Evolutionary conservation across 1,140 invertebrate genomes (phyloP).

Genomic region (Meloidogyne exigua): DNA sequence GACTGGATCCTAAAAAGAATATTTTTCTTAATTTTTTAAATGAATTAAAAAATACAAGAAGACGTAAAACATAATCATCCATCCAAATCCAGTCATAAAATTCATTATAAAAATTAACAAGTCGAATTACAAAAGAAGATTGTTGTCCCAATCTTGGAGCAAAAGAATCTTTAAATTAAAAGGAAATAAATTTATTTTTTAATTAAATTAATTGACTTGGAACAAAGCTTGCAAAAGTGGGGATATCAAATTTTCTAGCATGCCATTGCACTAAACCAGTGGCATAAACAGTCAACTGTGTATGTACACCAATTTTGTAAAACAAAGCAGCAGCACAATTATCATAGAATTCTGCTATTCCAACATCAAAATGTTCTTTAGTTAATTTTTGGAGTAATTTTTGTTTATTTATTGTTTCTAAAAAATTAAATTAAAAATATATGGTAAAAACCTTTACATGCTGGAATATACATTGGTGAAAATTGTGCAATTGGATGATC

Average conservation of each 20-base stretch:
- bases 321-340: slow-evolving; percentile 21
- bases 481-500: no score
- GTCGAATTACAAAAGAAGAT: slow-evolving; percentile 18
- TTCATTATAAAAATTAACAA: slow-evolving; percentile 30
- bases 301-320: slow-evolving; percentile 25
- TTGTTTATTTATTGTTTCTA: background rate
- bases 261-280: slow-evolving; percentile 16
- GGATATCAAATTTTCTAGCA: slow-evolving; percentile 26
- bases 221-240: slow-evolving; percentile 25
- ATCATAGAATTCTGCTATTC: slow-evolving; percentile 25
- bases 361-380: slow-evolving; percentile 28
- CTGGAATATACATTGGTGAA: no score
- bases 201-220: slow-evolving; percentile 28
- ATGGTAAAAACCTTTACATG: no score
- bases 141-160: background rate
- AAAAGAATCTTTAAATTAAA: background rate
- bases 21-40: background rate
- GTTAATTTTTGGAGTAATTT: slow-evolving; percentile 6
- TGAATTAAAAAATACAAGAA: slow-evolving; percentile 9
- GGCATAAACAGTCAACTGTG: slow-evolving; percentile 16
- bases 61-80: slow-evolving; percentile 9
- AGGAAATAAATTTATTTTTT: background rate
- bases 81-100: slow-evolving; percentile 24
- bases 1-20: slow-evolving; percentile 24
- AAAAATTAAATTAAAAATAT: no score